These are phyloP conservation scores for Camponotus floridanus DNA, from an alignment of 1,140 invertebrate genomes.

Conservation along the genomic window DNA sequence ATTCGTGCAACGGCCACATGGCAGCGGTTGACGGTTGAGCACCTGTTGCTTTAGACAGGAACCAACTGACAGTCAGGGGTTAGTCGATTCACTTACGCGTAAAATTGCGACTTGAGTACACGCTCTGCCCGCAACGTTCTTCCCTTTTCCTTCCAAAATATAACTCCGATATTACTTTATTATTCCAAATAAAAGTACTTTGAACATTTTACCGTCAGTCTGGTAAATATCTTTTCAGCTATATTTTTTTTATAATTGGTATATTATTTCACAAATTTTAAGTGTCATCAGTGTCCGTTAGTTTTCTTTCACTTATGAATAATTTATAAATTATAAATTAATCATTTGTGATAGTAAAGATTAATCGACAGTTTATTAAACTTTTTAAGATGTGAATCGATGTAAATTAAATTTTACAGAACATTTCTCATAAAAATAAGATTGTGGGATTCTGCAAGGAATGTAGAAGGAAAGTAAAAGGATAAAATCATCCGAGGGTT, in stretches of 20 bases:
- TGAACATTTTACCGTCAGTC: neutral
- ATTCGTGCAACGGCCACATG: slow-evolving; percentile 56
- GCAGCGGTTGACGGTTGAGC: slow-evolving; percentile 61
- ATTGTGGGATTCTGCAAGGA: neutral
- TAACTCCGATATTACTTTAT: neutral
- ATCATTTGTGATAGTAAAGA: neutral
- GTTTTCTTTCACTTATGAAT: neutral
- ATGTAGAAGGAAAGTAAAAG: neutral
- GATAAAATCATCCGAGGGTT: slow-evolving; percentile 26
- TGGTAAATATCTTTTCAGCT: neutral
- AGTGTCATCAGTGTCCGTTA: neutral
- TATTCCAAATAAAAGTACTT: neutral
- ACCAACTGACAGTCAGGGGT: slow-evolving; percentile 67
- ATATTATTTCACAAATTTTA: neutral
- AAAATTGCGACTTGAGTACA: slow-evolving; percentile 55
- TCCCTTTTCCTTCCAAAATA: neutral
- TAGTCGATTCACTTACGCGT: slow-evolving; percentile 63
- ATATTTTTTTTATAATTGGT: neutral
- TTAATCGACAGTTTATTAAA: neutral
- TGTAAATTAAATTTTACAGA: neutral
- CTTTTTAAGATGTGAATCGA: neutral
- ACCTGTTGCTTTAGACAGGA: slow-evolving; percentile 74
- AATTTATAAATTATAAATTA: neutral
- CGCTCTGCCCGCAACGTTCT: neutral
- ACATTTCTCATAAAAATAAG: neutral